Conservation (phyloP, 1,140 invertebrate genomes). For the Capitella teleta region DNA sequence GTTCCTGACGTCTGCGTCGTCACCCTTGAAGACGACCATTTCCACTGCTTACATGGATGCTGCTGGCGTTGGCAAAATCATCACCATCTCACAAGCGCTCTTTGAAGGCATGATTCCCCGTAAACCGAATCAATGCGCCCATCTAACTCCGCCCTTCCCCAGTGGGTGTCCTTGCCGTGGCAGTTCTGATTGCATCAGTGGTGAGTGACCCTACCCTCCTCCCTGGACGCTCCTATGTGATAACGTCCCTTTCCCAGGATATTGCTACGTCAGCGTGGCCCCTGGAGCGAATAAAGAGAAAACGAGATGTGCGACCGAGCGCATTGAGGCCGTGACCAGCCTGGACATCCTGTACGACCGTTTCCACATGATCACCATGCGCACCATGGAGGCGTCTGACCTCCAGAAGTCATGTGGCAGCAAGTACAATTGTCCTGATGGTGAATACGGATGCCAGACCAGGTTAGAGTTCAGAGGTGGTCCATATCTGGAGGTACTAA, state of each 20-base stretch:
- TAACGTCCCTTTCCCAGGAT: too few relatives aligned
- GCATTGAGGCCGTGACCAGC: constrained; percentile 43
- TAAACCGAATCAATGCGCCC: constrained; percentile 28
- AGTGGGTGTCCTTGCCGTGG: constrained; percentile 40
- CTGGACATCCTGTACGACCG: constrained; percentile 43
- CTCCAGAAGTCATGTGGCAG: constrained; percentile 36
- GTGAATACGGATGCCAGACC: constrained; percentile 34
- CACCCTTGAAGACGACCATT: constrained; percentile 41
- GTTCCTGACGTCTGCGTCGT: constrained; percentile 38
- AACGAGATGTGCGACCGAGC: constrained; percentile 41
- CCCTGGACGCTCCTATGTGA: too few relatives aligned
- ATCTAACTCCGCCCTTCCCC: constrained; percentile 24
- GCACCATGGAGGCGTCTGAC: constrained; percentile 40
- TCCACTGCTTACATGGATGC: constrained; percentile 45
- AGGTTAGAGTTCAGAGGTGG: constrained; percentile 20
- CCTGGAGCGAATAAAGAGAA: constrained; percentile 27
- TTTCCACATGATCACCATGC: constrained; percentile 41
- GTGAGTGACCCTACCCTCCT: constrained; percentile 30
- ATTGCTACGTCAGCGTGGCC: constrained; percentile 40
- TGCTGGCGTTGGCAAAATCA: constrained; percentile 43
- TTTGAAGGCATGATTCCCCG: constrained; percentile 43
- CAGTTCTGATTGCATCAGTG: constrained; percentile 36
- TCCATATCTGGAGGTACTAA: not conserved
- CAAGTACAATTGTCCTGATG: constrained; percentile 37
- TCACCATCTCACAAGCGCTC: constrained; percentile 43